phyloP scores from a whole-genome alignment of 1,140 invertebrate species.

The Carcinoscorpius rotundicauda region DNA sequence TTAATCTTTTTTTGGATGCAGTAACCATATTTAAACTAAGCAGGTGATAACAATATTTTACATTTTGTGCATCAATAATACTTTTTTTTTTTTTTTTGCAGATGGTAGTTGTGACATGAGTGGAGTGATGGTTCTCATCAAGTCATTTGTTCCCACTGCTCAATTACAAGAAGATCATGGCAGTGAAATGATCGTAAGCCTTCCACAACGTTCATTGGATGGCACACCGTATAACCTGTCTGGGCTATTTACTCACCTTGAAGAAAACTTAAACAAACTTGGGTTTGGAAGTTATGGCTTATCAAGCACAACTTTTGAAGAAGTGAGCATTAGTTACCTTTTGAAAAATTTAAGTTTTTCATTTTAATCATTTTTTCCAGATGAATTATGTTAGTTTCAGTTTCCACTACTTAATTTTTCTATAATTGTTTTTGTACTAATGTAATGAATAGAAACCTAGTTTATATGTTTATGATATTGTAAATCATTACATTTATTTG shows the following conservation, averaged over 20 bases:
- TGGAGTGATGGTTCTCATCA: slow-evolving; percentile 30
- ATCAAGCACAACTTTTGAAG: slow-evolving; percentile 43
- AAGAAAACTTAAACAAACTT: slow-evolving; percentile 31
- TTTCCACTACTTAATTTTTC: no score
- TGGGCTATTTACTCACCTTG: slow-evolving; percentile 36
- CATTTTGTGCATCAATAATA: no score
- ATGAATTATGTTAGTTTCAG: no score
- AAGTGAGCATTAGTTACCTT: slow-evolving; percentile 27
- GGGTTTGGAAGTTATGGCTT: slow-evolving; percentile 40
- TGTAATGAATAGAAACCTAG: no score
- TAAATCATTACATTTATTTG: no score
- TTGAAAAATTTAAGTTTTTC: no score
- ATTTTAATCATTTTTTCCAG: no score
- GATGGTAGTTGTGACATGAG: slow-evolving; percentile 10
- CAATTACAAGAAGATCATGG: slow-evolving; percentile 32
- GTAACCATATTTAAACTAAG: no score
- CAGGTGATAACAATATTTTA: no score
- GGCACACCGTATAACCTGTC: slow-evolving; percentile 29
- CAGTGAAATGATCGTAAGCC: slow-evolving; percentile 33
- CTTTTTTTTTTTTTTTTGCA: background rate
- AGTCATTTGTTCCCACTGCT: slow-evolving; percentile 32
- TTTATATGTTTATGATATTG: no score
- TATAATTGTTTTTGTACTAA: no score
- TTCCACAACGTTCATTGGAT: slow-evolving; percentile 29
- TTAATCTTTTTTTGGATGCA: no score